Base-by-base conservation (phyloP, 1,140 invertebrate species). In the Aphelenchoides besseyi region DNA sequence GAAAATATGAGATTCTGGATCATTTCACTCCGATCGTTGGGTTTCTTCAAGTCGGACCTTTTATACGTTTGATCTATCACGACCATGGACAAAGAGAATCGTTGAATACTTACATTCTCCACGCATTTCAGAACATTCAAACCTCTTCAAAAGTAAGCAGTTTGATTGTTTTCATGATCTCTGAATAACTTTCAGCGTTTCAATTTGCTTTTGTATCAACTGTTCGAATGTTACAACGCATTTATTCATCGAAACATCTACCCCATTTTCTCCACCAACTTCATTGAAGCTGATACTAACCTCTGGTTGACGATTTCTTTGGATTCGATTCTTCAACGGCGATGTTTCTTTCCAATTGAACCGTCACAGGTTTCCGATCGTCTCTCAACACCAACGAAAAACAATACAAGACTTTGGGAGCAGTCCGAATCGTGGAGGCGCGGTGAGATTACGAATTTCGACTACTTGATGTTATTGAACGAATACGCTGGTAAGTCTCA, bases 381-480 rank as follows among this genome's bases (percentile, higher is more conserved):
- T 41, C 70, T 35, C 33, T 30, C 12, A 0, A 12, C 18, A 16
- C 16, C n/a, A 12, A 3, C 23, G 3, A 16, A 23, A 35, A 70
- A 36, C 32, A 32, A 36, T n/a, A 71, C 70, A 8, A 30, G 52
- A 66, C 33, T 74, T 16, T 28, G 55, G 70, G 69, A 54, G 32
- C 30, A 32, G 5, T 35, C 74, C 5, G 53, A 76, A 18, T 16
- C n/a, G n/a, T 73, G 71, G 71, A 30, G 53, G 8, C 26, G 71
- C 28, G 91, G 93, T 1, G 87, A 90, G 73, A 88, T 97, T 26
- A 91, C 90, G 3, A 97, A 97, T 86, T 92, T 92, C 85, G 91
- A 95, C 79, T 97, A 97, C 86, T 87, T 98, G 61, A 90, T 92
- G 75, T 89, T 91, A 59, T 85, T 98, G 37, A 97, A 98, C 86